Evolutionary conservation across 2,888 invertebrate species (phyloP).

Genomic region (Beris chalybata): DNA sequence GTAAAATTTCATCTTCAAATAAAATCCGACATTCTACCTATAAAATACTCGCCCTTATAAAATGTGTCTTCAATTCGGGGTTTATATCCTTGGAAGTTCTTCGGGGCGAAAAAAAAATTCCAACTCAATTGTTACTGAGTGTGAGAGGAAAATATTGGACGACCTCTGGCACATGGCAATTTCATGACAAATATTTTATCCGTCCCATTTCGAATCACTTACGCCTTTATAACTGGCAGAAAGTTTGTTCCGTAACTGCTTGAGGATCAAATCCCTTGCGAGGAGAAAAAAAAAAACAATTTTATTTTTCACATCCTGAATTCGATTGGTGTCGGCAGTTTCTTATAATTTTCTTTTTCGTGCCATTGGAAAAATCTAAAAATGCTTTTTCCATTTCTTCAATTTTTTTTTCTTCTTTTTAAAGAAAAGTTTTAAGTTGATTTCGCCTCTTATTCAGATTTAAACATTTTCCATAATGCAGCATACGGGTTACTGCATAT

Average conservation of each 20-base stretch:
- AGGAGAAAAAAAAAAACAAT: constrained; percentile 2
- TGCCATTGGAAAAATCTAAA: too few species aligned
- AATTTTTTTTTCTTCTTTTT: too few species aligned
- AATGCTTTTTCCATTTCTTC: too few species aligned
- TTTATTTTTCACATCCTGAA: constrained; percentile 23
- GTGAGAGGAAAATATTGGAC: constrained; percentile 13
- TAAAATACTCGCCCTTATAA: constrained; percentile 16
- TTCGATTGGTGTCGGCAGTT: constrained; percentile 28
- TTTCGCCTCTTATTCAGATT: too few species aligned
- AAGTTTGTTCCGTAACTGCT: constrained; percentile 19
- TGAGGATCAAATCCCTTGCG: neutral
- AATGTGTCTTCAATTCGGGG: constrained; percentile 5
- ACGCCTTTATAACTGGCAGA: constrained; percentile 14
- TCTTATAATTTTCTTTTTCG: neutral
- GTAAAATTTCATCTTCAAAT: constrained; percentile 19
- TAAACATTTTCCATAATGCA: too few species aligned
- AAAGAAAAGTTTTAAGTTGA: too few species aligned
- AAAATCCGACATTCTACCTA: constrained; percentile 16
- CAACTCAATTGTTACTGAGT: constrained; percentile 8
- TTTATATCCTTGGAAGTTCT: neutral
- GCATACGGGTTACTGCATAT: too few species aligned
- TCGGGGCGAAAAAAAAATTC: constrained; percentile 7
- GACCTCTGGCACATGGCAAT: constrained; percentile 16
- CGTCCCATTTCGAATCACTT: constrained; percentile 29
- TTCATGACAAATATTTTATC: constrained; percentile 27